Base-by-base conservation (phyloP, 2,888 invertebrate species). In the Lycaena phlaeas region DNA sequence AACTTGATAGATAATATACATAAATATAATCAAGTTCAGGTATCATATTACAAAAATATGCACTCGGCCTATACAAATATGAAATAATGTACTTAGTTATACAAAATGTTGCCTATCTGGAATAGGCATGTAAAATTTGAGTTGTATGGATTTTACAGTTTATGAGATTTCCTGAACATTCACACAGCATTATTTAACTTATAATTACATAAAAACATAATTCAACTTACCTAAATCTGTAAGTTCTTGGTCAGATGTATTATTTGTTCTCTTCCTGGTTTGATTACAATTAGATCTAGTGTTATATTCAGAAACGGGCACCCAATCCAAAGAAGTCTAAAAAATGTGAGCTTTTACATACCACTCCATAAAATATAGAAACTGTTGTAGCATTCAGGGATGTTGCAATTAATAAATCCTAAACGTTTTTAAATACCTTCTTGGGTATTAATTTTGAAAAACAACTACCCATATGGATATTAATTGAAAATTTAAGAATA, bases 321-420 rank as follows among this genome's bases (percentile, higher is more conserved):
- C 79, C 85, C 85, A 85, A 64, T 85, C 85, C 57, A 85, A 64
- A 49, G 85, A 79, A 44, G 82, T 79, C 85, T 85, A 69, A 61
- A 82, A 79, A 49, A 50, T 44, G 38, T 36, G 36, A 18, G 48
- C 29, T 42, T 40, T 46, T 45, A 47, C 43, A 44, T 46, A 42
- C 31, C 27, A 44, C 17, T 44, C 31, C 38, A 45, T 29, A 29
- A 41, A 42, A 36, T 27, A 34, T 17, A 26, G 15, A 44, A 22
- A 40, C 29, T 30, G 9, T 14, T 18, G 10, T 27, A 22, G 17
- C 12, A 28, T 39, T 22, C 14, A 14, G 18, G 14, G 14, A 18
- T 36, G 5, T 17, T 4, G 11, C 10, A 18, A 7, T 12, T 12
- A 11, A 22, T 36, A 39, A 40, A 31, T 39, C 39, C 14, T 42